Conservation (phyloP, 2,888 invertebrate genomes). For the Drosophila yooni region DNA sequence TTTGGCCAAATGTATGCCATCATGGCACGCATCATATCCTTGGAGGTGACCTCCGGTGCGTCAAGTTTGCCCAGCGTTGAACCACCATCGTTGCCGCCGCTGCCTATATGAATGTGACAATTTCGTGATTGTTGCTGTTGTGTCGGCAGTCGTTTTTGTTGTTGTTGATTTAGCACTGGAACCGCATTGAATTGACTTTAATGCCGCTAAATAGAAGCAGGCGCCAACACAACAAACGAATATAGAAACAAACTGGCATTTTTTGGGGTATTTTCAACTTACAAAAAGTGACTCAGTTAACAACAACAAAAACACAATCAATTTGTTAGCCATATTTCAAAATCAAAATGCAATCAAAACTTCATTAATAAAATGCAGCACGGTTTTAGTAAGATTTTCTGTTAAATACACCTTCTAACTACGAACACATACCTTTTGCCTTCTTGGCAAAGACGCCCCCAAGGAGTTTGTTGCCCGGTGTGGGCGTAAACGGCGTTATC, state of each 20-base stretch:
- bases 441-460: constrained; percentile 85
- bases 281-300: constrained; percentile 36
- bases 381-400: not conserved
- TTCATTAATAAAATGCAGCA: constrained; percentile 10
- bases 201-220: constrained; percentile 84
- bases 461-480: constrained; percentile 80
- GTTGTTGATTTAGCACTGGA: constrained; percentile 64
- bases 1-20: constrained; percentile 97
- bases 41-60: constrained; percentile 88
- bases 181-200: constrained; percentile 84
- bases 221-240: constrained; percentile 84
- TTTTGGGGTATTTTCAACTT: constrained; percentile 29
- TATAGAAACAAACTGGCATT: constrained; percentile 68
- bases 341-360: constrained; percentile 23
- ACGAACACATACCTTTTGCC: constrained; percentile 73
- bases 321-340: constrained; percentile 51
- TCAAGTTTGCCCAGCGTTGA: constrained; percentile 88
- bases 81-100: constrained; percentile 86
- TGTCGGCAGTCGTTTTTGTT: constrained; percentile 49
- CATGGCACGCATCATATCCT: constrained; percentile 95
- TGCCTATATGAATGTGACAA: constrained; percentile 96
- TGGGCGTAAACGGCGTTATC: constrained; percentile 79
- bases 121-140: constrained; percentile 86
- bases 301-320: constrained; percentile 23
- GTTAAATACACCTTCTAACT: not conserved